Conservation (phyloP, 2,888 invertebrate species). For the Lissonota sp. region DNA sequence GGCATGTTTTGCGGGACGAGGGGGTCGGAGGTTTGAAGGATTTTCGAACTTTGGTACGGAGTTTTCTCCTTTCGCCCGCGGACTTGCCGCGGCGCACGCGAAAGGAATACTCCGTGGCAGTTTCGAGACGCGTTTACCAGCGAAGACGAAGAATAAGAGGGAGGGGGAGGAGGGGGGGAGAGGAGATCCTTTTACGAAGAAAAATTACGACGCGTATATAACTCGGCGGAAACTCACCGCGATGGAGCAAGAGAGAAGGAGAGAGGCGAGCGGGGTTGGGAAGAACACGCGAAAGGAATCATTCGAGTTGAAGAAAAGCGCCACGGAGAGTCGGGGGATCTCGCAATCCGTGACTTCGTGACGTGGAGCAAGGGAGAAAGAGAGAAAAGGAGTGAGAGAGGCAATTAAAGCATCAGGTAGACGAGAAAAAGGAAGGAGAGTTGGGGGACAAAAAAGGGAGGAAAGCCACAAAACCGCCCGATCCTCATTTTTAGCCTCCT, state of each 20-base stretch:
- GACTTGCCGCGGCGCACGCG: conserved; percentile 26
- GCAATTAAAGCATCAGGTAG: conserved; percentile 44
- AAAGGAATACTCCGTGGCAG: conserved; percentile 64
- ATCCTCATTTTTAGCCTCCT: conserved; percentile 28
- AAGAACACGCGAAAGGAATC: conserved; percentile 38
- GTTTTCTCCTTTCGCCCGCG: conserved; percentile 38
- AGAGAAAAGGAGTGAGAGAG: no score
- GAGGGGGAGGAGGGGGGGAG: conserved; percentile 62
- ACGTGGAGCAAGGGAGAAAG: no score
- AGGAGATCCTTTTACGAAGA: no score
- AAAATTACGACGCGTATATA: conserved; percentile 52
- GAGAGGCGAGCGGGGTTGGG: conserved; percentile 35
- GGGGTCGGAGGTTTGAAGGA: not conserved
- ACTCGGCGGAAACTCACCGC: conserved; percentile 26
- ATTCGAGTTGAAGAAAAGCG: conserved; percentile 32
- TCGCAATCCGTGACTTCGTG: conserved; percentile 44
- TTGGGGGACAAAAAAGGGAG: not conserved
- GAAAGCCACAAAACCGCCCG: conserved; percentile 15
- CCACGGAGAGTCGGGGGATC: conserved; percentile 21
- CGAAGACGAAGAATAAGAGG: conserved; percentile 48
- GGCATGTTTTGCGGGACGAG: conserved; percentile 1
- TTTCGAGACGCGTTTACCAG: conserved; percentile 64
- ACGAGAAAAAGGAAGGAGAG: not conserved
- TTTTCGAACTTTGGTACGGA: conserved; percentile 42
- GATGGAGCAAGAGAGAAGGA: conserved; percentile 51